Evolutionary conservation across 2,113 vertebrate species (phyloP).

Genomic region (Raphicerus campestris): DNA sequence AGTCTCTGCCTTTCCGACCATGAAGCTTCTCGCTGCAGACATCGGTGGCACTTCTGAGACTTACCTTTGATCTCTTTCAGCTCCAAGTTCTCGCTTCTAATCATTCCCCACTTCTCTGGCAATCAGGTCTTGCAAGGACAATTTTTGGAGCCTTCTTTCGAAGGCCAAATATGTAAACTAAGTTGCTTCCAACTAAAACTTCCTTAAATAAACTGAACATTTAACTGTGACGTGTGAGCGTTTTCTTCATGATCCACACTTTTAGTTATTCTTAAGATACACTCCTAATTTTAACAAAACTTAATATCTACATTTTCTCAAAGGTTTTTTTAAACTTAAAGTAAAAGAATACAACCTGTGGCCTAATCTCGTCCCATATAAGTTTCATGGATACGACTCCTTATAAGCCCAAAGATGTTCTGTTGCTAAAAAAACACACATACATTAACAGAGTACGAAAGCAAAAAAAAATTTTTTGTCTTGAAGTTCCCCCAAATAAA

Average conservation of each 20-base stretch:
- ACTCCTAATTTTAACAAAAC: background rate
- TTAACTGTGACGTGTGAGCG: background rate
- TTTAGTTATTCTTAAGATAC: background rate
- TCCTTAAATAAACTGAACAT: background rate
- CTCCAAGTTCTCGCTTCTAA: background rate
- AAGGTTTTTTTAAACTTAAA: background rate
- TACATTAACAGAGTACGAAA: background rate
- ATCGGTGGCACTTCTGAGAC: fast-evolving
- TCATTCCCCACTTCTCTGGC: background rate
- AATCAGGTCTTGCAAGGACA: background rate
- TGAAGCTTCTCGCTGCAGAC: background rate
- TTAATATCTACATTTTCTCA: background rate
- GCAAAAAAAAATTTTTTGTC: background rate
- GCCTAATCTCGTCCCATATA: background rate
- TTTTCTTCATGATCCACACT: background rate
- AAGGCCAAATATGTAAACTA: background rate
- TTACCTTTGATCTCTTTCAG: fast-evolving
- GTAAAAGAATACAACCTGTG: background rate
- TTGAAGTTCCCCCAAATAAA: background rate
- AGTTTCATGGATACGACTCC: background rate
- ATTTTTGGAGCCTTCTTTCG: background rate
- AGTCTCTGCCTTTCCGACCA: background rate
- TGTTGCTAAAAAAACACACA: background rate
- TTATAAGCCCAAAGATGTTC: background rate
- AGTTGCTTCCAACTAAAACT: background rate